phyloP scores from a whole-genome alignment of 2,888 invertebrate genomes.

The Trachelus tabidus region DNA sequence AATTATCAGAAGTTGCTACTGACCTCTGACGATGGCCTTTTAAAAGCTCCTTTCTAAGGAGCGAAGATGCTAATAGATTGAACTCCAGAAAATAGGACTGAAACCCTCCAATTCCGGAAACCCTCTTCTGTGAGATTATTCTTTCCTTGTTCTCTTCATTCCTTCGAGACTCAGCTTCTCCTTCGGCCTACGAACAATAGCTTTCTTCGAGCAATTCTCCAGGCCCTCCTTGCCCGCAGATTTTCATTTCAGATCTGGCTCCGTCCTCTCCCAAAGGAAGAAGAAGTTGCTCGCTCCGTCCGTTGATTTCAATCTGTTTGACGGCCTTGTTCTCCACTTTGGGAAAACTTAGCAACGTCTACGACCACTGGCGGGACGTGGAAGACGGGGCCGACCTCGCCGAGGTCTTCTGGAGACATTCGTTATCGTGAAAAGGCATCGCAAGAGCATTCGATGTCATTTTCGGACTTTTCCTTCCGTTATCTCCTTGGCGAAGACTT shows the following conservation, averaged over 20 bases:
- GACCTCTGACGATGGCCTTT: too few species aligned
- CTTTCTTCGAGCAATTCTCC: neutral
- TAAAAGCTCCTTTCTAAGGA: too few species aligned
- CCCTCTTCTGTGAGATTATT: neutral
- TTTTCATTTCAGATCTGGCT: slow-evolving; percentile 58
- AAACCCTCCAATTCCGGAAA: neutral
- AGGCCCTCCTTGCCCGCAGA: slow-evolving; percentile 35
- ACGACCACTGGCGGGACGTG: neutral
- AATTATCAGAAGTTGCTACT: too few species aligned
- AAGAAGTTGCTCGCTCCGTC: slow-evolving; percentile 26
- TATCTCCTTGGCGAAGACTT: too few species aligned
- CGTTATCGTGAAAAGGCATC: slow-evolving; percentile 44
- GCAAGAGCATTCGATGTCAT: slow-evolving; percentile 22
- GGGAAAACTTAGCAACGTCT: slow-evolving; percentile 1
- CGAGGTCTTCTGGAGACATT: slow-evolving; percentile 34
- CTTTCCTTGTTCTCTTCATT: slow-evolving; percentile 10
- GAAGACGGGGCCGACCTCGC: neutral
- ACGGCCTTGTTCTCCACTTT: slow-evolving; percentile 36
- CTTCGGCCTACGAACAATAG: neutral
- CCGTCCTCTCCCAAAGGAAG: slow-evolving; percentile 14
- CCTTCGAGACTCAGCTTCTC: slow-evolving; percentile 6
- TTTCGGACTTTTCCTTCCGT: slow-evolving; percentile 18
- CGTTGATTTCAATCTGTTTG: slow-evolving; percentile 55
- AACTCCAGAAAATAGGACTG: neutral
- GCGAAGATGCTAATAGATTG: slow-evolving; percentile 1